Base-by-base conservation (phyloP, 2,888 invertebrate genomes). In the Itoplectis maculator region DNA sequence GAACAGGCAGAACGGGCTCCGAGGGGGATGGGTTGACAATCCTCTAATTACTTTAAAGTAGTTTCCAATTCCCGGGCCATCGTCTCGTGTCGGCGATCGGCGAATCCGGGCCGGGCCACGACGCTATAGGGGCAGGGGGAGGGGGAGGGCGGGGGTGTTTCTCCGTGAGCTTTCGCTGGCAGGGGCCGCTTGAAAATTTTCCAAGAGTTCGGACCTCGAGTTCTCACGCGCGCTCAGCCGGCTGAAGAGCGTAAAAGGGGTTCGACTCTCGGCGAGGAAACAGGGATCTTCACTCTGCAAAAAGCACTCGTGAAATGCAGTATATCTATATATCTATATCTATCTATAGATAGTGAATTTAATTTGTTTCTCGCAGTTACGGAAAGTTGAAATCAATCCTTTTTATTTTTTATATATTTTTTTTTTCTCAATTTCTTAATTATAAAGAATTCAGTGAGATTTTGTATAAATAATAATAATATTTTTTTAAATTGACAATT, bases 11-110 rank as follows among this genome's bases (percentile, higher is more conserved):
- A 86, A 86, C 85, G 86, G 20, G 61, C 42, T 35, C 23, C 51
- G 18, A 54, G 54, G 83, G 88, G 88, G 86, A 88, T 88, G 87
- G 89, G 86, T 89, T 91, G 91, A 92, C 91, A 91, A 91, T 91
- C 89, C 90, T 90, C 91, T 92, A 91, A 92, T 92, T 92, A 90
- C 90, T 91, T 91, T 91, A 91, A 92, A 92, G 91, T 91, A 92
- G 91, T 91, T 92, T 90, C 88, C 89, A 87, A 91, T 89, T 83
- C 83, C 78, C 81, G 45, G 65, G 47, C 69, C 69, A 65, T 9
- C 40, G 59, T 72, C 65, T 65, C 79, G 66, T 45, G 70, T 51
- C 56, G 75, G 51, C 66, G 47, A 65, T 76, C 59, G 66, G 69
- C 37, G 68, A 73, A 68, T 35, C n/a, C 69, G 59, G 63, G 54